Evolutionary conservation across 2,113 vertebrate genomes (phyloP).

Genomic region (Gymnarchus niloticus): DNA sequence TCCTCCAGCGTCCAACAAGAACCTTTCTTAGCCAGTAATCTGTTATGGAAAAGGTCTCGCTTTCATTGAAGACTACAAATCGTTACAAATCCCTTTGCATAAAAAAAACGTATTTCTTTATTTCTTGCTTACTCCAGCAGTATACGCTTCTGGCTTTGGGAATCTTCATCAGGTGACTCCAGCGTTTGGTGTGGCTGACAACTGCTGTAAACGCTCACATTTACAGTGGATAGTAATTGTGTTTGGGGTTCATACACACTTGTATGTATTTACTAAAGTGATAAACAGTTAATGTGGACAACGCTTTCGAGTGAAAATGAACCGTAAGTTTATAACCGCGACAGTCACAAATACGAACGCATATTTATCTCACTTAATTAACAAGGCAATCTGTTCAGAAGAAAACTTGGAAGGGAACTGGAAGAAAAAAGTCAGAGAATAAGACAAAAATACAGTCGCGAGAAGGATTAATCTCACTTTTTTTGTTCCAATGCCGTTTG

Average conservation of each 20-base stretch:
- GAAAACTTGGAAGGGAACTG: neutral
- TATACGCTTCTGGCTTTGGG: neutral
- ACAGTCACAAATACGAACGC: neutral
- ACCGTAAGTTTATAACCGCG: neutral
- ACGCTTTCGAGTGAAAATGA: neutral
- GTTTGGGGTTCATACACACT: neutral
- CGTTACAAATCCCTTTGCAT: neutral
- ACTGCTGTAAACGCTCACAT: neutral
- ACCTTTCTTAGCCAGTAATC: neutral
- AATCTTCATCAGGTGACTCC: neutral
- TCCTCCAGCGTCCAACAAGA: neutral
- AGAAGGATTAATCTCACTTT: neutral
- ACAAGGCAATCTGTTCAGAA: conserved; percentile 12
- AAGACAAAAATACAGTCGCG: conserved; percentile 14
- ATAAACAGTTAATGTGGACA: neutral
- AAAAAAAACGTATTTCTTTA: neutral
- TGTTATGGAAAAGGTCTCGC: neutral
- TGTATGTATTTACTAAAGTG: neutral
- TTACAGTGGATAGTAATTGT: conserved; percentile 11
- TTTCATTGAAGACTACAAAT: neutral
- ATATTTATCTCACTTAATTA: conserved; percentile 22
- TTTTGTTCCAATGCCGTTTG: conserved; percentile 2
- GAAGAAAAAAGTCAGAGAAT: neutral
- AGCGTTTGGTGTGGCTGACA: neutral
- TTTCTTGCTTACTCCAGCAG: neutral